Base-by-base conservation (phyloP, 37 sponge, comb jelly and placozoan species). In the Agelas oroides region DNA sequence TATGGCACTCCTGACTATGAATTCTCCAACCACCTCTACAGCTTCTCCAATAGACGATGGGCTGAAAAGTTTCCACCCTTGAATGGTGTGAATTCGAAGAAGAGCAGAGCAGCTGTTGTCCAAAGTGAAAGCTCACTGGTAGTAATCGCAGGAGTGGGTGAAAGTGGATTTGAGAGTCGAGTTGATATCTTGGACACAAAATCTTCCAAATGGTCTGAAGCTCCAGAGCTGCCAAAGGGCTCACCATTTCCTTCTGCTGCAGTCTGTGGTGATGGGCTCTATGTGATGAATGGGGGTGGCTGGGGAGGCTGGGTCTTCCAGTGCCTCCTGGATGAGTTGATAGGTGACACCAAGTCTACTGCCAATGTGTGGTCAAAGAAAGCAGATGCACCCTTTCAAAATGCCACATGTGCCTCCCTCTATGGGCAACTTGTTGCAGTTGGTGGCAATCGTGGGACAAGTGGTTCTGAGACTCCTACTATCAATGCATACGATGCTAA, bases 261-360 rank as follows among this genome's bases (percentile, higher is more conserved):
- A 57, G 59, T 57, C 59, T 57, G 59, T 57, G 59, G 59, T 16
- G 59, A 57, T 20, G 59, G 19, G 19, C 18, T 57, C 18, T 57
- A 57, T 19, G 59, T 19, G 19, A 57, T 57, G 59, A 19, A 19
- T 19, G n/a, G n/a, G n/a, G 59, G 59, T 19, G 19, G 18, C 18
- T 16, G 16, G 16, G 16, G 59, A 19, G 18, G 59, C 59, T 19
- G 59, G 19, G 59, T 57, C 16, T 57, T 57, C 59, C 59, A 57
- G 59, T 57, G 59, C 59, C 19, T 57, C 59, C 59, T 57, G 59
- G 59, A 57, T 57, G 59, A 57, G 16, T 57, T 57, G 59, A 57
- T 19, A 19, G 59, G 19, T 57, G 16, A 16, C 18, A 57, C 18
- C 59, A 57, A 57, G 19, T 57, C 59, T 57, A 57, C 59, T 19